Evolutionary conservation across 2,797 vertebrate species (phyloP).

Genomic region (Myotis myotis): DNA sequence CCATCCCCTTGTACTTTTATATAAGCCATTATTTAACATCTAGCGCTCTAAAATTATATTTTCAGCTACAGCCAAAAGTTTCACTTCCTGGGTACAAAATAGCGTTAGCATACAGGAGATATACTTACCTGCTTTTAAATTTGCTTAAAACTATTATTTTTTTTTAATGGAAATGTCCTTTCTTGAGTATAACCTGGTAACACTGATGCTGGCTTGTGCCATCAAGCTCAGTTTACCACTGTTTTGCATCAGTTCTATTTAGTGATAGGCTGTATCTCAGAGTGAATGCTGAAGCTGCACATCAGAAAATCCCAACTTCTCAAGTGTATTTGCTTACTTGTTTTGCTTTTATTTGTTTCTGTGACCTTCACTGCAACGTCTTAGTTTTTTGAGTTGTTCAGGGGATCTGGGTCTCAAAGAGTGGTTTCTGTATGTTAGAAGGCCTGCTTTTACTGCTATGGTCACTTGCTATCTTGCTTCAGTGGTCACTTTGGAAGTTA

Average conservation of each 20-base stretch:
- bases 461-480: not conserved
- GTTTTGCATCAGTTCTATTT: not conserved
- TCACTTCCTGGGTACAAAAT: constrained; percentile 9
- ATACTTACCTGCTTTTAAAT: not conserved
- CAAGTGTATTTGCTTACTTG: not conserved
- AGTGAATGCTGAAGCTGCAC: not conserved
- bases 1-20: not conserved
- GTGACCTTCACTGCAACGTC: not conserved
- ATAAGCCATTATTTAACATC: not conserved
- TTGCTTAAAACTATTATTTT: not conserved
- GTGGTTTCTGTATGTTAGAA: not conserved
- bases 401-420: not conserved
- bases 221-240: too few relatives aligned
- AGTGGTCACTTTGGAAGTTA: not conserved
- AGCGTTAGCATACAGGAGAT: not conserved
- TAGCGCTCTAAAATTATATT: constrained; percentile 7
- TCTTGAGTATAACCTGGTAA: not conserved
- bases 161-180: not conserved
- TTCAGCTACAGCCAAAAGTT: not conserved
- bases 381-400: not conserved
- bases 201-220: not conserved
- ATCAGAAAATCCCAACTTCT: not conserved
- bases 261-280: not conserved
- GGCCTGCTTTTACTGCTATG: not conserved
- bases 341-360: not conserved